Conservation (phyloP, 2,113 vertebrate genomes). For the Saguinus midas region DNA sequence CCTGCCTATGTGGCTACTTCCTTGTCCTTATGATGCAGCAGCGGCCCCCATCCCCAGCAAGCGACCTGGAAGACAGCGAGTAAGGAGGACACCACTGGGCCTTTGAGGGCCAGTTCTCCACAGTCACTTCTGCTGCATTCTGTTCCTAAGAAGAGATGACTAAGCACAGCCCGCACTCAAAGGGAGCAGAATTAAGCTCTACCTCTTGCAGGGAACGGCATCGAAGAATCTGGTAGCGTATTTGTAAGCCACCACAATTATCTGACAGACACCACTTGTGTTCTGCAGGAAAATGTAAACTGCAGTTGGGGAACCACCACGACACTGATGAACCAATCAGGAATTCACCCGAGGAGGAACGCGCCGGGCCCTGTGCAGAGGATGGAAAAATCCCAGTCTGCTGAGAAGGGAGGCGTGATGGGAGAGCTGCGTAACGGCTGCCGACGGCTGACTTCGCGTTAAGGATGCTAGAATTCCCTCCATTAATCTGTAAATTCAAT, state of each 20-base stretch:
- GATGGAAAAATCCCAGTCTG: neutral
- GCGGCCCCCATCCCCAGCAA: neutral
- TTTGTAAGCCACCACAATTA: neutral
- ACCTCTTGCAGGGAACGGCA: no score
- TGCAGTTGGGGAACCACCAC: neutral
- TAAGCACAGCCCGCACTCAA: rapidly evolving
- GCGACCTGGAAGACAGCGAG: rapidly evolving
- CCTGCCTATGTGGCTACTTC: no score
- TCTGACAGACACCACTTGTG: neutral
- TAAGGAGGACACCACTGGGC: no score
- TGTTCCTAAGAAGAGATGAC: rapidly evolving
- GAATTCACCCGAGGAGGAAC: neutral
- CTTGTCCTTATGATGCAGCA: neutral
- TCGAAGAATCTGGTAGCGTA: neutral
- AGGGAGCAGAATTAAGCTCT: neutral
- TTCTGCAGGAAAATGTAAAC: neutral
- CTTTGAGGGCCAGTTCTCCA: neutral
- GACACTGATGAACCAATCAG: rapidly evolving
- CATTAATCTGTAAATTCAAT: neutral
- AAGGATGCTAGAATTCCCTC: rapidly evolving
- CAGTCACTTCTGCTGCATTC: rapidly evolving
- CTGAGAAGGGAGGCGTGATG: no score
- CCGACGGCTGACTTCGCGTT: rapidly evolving
- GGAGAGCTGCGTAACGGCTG: rapidly evolving
- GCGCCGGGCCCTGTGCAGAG: rapidly evolving